Conservation (phyloP, 2,113 vertebrate species). For the Falco punctatus region DNA sequence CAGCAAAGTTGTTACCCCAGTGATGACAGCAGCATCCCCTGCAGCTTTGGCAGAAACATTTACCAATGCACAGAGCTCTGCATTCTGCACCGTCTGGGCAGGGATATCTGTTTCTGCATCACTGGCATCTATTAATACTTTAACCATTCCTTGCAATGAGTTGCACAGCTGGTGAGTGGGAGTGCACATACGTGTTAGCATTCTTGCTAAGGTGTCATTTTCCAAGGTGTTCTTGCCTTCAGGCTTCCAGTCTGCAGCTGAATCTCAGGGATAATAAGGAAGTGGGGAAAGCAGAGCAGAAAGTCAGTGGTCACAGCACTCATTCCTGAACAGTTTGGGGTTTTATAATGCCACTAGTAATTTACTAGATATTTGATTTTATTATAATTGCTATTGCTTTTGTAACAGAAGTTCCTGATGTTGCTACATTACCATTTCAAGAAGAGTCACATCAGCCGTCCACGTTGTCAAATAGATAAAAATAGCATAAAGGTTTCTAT, state of each 20-base stretch:
- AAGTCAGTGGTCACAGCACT: background rate
- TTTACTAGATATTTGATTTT: background rate
- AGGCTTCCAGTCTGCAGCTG: background rate
- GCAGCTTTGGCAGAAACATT: background rate
- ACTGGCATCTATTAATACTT: background rate
- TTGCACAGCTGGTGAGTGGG: background rate
- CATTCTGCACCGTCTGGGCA: background rate
- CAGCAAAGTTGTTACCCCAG: background rate
- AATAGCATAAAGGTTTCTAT: background rate
- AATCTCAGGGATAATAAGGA: background rate
- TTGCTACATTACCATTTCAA: conserved; percentile 7
- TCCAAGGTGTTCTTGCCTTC: conserved; percentile 27
- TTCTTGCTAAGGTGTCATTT: conserved; percentile 9
- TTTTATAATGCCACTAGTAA: background rate
- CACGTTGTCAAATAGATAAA: background rate
- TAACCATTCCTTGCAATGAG: background rate
- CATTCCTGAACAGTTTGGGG: background rate
- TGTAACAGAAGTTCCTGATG: background rate
- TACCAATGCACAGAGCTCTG: background rate
- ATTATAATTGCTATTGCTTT: background rate
- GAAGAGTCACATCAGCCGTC: background rate
- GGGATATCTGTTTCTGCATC: background rate
- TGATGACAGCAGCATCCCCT: background rate
- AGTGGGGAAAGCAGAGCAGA: background rate
- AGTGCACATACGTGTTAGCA: background rate